These are phyloP conservation scores for Distichodus sexfasciatus DNA, from an alignment of 2,797 vertebrate genomes.

Conservation along the genomic window DNA sequence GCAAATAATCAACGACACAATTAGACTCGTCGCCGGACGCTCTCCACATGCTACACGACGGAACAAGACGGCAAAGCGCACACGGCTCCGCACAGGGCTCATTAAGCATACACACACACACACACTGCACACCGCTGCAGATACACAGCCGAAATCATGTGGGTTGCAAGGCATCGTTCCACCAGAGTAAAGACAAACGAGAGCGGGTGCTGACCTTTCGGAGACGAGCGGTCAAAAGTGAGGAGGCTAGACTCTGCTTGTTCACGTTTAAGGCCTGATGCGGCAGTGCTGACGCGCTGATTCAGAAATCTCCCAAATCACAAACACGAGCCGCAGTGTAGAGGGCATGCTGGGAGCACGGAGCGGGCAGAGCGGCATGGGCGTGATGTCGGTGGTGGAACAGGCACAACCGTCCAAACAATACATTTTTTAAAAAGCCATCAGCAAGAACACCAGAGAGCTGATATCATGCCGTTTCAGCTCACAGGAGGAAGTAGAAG, in stretches of 20 bases:
- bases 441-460: constrained; percentile 15
- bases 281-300: background rate
- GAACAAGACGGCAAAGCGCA: constrained; percentile 54
- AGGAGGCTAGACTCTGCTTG: constrained; percentile 55
- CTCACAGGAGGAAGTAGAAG: constrained; percentile 4
- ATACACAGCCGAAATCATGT: background rate
- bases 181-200: too few species aligned
- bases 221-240: background rate
- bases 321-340: constrained; percentile 45
- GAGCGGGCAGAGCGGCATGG: constrained; percentile 28
- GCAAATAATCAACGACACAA: constrained; percentile 63
- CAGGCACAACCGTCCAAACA: constrained; percentile 13
- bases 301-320: too few species aligned
- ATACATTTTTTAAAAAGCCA: constrained; percentile 1
- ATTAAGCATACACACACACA: constrained; percentile 43
- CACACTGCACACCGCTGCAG: constrained; percentile 41
- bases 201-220: too few species aligned
- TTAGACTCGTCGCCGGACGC: constrained; percentile 59
- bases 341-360: constrained; percentile 27
- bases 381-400: constrained; percentile 20
- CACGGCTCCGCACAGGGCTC: constrained; percentile 61
- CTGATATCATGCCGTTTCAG: background rate
- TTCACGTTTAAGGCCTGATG: constrained; percentile 70
- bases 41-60: constrained; percentile 69
- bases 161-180: too few species aligned